phyloP scores from a whole-genome alignment of 1,140 invertebrate species.

The Trachymyrmex cornetzi region DNA sequence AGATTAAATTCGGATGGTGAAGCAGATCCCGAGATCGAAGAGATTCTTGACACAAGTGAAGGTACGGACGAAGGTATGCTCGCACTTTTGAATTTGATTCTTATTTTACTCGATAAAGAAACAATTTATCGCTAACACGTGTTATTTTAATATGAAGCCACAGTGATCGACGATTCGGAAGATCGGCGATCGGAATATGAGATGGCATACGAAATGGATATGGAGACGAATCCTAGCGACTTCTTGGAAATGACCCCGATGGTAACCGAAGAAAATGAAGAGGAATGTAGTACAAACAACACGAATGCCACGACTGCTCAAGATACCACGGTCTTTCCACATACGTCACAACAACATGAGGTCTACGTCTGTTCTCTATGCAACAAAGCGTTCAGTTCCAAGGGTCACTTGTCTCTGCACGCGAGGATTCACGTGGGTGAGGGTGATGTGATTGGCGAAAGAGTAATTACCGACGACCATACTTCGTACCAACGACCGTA shows the following conservation, averaged over 20 bases:
- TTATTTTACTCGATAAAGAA: neutral
- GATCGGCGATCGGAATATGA: constrained; percentile 84
- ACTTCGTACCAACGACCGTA: constrained; percentile 86
- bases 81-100: neutral
- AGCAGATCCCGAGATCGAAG: constrained; percentile 83
- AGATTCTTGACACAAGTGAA: constrained; percentile 81
- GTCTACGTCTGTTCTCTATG: constrained; percentile 87
- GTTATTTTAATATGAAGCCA: constrained; percentile 34
- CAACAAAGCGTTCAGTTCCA: constrained; percentile 87
- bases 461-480: constrained; percentile 86
- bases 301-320: neutral
- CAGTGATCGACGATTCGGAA: constrained; percentile 79
- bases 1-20: constrained; percentile 85
- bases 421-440: constrained; percentile 86
- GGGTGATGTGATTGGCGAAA: constrained; percentile 85
- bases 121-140: neutral
- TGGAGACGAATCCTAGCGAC: constrained; percentile 86
- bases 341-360: constrained; percentile 85
- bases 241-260: constrained; percentile 84
- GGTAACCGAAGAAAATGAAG: constrained; percentile 81
- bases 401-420: constrained; percentile 86
- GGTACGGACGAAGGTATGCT: constrained; percentile 83
- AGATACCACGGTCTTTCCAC: constrained; percentile 76
- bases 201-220: constrained; percentile 84
- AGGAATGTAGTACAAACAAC: constrained; percentile 65